phyloP scores from a whole-genome alignment of 2,113 vertebrate species.

The Rhinolophus ferrumequinum region DNA sequence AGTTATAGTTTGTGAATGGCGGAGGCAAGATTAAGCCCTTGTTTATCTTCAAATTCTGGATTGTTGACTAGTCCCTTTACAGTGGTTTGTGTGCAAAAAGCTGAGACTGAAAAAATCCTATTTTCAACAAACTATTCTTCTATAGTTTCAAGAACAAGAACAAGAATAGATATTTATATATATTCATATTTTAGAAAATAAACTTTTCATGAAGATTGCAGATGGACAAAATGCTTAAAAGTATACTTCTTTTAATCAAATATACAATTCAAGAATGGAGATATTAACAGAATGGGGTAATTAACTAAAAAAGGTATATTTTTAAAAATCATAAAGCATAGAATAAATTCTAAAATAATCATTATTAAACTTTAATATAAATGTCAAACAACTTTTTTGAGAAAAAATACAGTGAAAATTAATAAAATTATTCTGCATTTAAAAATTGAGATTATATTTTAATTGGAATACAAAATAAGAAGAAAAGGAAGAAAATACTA shows the following conservation, averaged over 20 bases:
- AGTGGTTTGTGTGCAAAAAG: background rate
- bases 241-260: too few relatives aligned
- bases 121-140: background rate
- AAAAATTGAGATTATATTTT: background rate
- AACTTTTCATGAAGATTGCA: too few relatives aligned
- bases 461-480: background rate
- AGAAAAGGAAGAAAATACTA: background rate
- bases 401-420: too few relatives aligned
- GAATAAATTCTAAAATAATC: too few relatives aligned
- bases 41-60: background rate
- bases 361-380: too few relatives aligned
- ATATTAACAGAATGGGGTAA: too few relatives aligned
- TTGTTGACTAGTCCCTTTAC: background rate
- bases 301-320: background rate
- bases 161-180: background rate
- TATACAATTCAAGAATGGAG: too few relatives aligned
- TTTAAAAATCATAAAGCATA: too few relatives aligned
- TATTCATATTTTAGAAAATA: background rate
- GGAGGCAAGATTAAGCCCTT: background rate
- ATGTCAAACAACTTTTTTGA: too few relatives aligned
- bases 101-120: background rate
- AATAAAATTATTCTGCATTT: background rate
- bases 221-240: too few relatives aligned
- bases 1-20: background rate
- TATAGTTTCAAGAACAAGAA: background rate